Base-by-base conservation (phyloP, 1,140 invertebrate genomes). In the Macrostomum lignano region DNA sequence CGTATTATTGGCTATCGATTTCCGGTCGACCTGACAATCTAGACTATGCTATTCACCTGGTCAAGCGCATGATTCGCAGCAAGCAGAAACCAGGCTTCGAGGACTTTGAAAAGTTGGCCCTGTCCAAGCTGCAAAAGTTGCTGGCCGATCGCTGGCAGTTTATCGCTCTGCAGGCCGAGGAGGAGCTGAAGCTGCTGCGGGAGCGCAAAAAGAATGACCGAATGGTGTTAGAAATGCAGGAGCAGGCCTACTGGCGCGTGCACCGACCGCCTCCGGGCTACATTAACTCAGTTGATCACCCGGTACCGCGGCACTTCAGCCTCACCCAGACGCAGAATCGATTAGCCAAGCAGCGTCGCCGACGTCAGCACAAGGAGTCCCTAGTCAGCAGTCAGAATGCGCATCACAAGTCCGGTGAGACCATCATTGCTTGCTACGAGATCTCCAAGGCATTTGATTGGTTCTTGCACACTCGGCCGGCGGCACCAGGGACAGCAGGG, bases 201-300 rank as follows among this genome's bases (percentile, higher is more conserved):
- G 77, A 84, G 30, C 66, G 77, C 23, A 88, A 88, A 48, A 91
- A 91, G 51, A 71, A 70, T 7, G 84, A 93, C 46, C 91, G 91
- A 61, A 72, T 81, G 42, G 74, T 93, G 31, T 71, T 71, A 37
- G 82, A 93, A 53, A 82, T 75, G 41, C 82, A 93, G 55, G 84
- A 93, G 52, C 66, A 78, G 40, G 82, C 84, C 13, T 93, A 84
- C 58, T 94, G 84, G 84, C 67, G 81, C 39, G 73, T 86, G 21
- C 73, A 86, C 46, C 65, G 79, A 44, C 82, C 82, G 39, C 77
- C 78, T 36, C 46, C 47, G 14, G 13, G 13, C n/a, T n/a, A n/a
- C n/a, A n/a, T n/a, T n/a, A n/a, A n/a, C n/a, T n/a, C n/a, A n/a
- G n/a, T n/a, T n/a, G n/a, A n/a, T n/a, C n/a, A n/a, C n/a, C n/a